phyloP scores from a whole-genome alignment of 2,113 vertebrate genomes.

The Machaerirhynchus nigripectus region DNA sequence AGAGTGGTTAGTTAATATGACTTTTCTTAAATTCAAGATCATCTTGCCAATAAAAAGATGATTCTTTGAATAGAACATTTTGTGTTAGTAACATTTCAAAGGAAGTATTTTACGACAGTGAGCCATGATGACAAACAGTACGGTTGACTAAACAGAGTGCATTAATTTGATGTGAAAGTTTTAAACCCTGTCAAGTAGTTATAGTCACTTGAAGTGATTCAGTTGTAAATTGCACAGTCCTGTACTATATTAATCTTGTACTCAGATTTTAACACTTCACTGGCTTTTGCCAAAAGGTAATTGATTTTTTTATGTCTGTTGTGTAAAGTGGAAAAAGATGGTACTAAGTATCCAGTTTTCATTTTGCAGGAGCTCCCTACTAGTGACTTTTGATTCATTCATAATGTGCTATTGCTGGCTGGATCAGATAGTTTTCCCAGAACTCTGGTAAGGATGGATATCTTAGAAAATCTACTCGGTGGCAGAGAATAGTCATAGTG shows the following conservation, averaged over 20 bases:
- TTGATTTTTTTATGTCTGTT: neutral
- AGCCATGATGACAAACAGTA: neutral
- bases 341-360: neutral
- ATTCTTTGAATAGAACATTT: neutral
- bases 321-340: neutral
- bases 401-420: neutral
- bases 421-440: neutral
- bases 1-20: neutral
- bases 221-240: neutral
- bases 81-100: neutral
- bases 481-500: neutral
- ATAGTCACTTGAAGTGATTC: neutral
- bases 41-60: neutral
- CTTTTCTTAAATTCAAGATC: neutral
- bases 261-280: neutral
- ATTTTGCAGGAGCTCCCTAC: neutral
- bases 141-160: neutral
- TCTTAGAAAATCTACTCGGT: neutral
- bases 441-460: neutral
- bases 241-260: neutral
- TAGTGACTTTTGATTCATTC: neutral
- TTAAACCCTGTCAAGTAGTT: neutral
- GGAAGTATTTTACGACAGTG: neutral
- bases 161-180: neutral
- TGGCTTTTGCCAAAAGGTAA: neutral